Percentiles rank a stretch among this genome's conserved stretches.
These are phyloP conservation scores for Danio tinwini DNA, from an alignment of 2,797 vertebrate species.

Conservation along the genomic window DNA sequence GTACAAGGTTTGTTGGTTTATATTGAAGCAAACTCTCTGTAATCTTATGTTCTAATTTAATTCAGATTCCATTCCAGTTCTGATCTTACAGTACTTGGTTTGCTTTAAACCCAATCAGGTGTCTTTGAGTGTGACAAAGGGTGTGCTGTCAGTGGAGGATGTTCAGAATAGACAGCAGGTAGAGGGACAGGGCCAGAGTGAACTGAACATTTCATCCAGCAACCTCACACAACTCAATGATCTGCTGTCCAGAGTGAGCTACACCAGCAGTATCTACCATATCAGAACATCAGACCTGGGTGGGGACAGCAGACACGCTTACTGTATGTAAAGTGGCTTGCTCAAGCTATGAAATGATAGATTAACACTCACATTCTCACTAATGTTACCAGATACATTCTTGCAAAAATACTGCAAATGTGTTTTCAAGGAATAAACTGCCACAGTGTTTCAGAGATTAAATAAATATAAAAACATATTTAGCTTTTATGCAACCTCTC, in stretches of 20 bases:
- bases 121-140: constrained; percentile 70
- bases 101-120: constrained; percentile 63
- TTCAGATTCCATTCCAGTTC: not conserved
- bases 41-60: not conserved
- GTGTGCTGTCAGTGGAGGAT: constrained; percentile 68
- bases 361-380: no score
- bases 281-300: constrained; percentile 68
- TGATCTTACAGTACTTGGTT: not conserved
- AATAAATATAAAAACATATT: no score
- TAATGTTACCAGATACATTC: no score
- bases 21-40: no score
- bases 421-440: no score
- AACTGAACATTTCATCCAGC: constrained; percentile 65
- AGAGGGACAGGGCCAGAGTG: constrained; percentile 65
- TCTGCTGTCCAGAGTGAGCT: constrained; percentile 70
- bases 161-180: constrained; percentile 64
- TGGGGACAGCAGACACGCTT: constrained; percentile 52
- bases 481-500: no score
- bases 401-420: no score
- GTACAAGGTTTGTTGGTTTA: no score
- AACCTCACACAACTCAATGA: constrained; percentile 66
- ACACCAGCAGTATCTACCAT: constrained; percentile 73
- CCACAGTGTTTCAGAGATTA: no score
- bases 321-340: not conserved
- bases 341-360: not conserved